Base-by-base conservation (phyloP, 2,797 vertebrate genomes). In the Gallinago nigripennis region DNA sequence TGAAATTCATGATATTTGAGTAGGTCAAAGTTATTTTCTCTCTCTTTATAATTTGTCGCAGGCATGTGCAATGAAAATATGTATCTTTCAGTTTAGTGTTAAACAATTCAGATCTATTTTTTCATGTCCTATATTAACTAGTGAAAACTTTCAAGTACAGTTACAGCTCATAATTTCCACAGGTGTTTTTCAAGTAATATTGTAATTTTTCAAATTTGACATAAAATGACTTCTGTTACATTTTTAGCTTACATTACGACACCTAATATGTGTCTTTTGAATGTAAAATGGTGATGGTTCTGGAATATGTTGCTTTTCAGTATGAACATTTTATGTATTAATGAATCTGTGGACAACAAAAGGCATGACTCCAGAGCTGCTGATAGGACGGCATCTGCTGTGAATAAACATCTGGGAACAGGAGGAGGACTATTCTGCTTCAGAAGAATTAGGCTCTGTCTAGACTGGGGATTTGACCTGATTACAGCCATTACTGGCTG, bases 391-490 rank as follows among this genome's bases (percentile, higher is more conserved):
- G 88, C 85, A 89, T 96, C 92, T 97, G 92, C 92, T 92, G 72
- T 77, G 63, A 85, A 51, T 91, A 86, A 93, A 94, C 95, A 95
- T 96, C 94, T 95, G 96, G 94, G 92, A 84, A 37, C 48, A 72
- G 73, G 88, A 88, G 93, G 50, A 65, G 84, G 81, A 80, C 84
- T 73, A 15, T 46, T 89, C 11, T 93, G 93, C 90, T 90, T 89
- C 86, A 60, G 86, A 88, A 96, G 95, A 96, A 97, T 97, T 97
- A 96, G 94, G 56, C 80, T 92, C 82, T 97, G 96, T 97, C 96
- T 97, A 97, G 96, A 97, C 95, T 96, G 88, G 56, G 94, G 96
- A 97, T 97, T 97, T 97, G 91, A 91, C 86, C 94, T 31, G 93
- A 97, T 97, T 96, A 97, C 50, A 63, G 72, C 81, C 71, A 17